Base-by-base conservation (phyloP, 2,797 vertebrate species). In the Etheostoma perlongum region DNA sequence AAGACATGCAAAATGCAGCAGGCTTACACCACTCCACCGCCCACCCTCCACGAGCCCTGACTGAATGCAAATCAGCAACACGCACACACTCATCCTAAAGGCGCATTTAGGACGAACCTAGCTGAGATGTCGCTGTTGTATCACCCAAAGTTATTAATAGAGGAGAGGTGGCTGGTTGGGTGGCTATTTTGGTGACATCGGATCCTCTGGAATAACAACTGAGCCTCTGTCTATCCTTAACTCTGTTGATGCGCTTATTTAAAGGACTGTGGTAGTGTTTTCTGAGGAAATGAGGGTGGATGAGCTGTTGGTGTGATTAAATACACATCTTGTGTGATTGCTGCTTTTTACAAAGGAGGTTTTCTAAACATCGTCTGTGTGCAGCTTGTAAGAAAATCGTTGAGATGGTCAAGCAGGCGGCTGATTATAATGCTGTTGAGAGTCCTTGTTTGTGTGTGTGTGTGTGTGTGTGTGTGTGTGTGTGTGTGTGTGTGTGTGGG, bases 41-140 rank as follows among this genome's bases (percentile, higher is more conserved):
- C 81, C 79, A 74, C 72, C 70, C 78, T 80, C 59, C 77, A 65
- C 66, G 42, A 49, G 51, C 40, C 73, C 78, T 44, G 30, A 64
- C 86, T 85, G 87, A 90, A 93, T 92, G 78, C 91, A 90, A 90
- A 92, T 89, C 76, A 88, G 83, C 79, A 76, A 42, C 86, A 82
- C 69, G 68, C 64, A 7, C 78, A 2, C 77, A 58, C 70, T 58
- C 80, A 72, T 78, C 64, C 76, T 70, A 74, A 82, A 86, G 72
- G 74, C 84, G 68, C 84, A 74, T 85, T 84, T 75, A 47, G 73
- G 77, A 72, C 64, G 60, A 63, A 49, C 60, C 70, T 82, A n/a
- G 62, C 55, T 63, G 78, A 44, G 63, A 84, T 84, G 69, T 74
- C 69, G 71, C 67, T 72, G 72, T 53, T 77, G 58, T 40, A 55